These are phyloP conservation scores for Melanotaenia duboulayi DNA, from an alignment of 2,113 vertebrate genomes.

Conservation along the genomic window DNA sequence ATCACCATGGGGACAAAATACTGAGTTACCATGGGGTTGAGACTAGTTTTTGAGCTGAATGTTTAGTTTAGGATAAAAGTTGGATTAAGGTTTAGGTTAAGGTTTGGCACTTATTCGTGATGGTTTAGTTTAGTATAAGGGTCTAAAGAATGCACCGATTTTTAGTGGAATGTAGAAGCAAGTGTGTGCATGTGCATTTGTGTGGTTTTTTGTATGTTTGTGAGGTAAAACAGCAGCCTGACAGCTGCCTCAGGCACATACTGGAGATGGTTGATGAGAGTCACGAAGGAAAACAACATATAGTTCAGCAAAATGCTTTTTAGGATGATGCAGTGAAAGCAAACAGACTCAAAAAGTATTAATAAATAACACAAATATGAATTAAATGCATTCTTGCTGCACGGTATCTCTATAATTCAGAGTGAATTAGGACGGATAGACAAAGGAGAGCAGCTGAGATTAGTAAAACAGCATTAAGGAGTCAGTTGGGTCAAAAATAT, in stretches of 20 bases:
- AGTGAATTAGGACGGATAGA: background rate
- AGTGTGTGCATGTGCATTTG: too few species aligned
- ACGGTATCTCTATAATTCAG: background rate
- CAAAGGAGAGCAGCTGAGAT: conserved; percentile 5
- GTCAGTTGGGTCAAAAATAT: conserved; percentile 36
- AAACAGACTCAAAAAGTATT: conserved; percentile 21
- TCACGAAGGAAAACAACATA: conserved; percentile 67
- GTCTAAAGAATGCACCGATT: background rate
- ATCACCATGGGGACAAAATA: too few species aligned
- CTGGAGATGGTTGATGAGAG: conserved; percentile 60
- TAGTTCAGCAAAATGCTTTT: conserved; percentile 60
- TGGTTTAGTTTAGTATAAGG: background rate
- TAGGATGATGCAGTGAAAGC: conserved; percentile 22
- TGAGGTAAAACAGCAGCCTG: conserved; percentile 39
- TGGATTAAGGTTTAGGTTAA: background rate
- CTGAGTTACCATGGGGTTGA: too few species aligned
- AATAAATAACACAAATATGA: background rate
- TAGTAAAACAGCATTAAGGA: conserved; percentile 42
- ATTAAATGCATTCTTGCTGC: background rate
- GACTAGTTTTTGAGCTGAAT: background rate
- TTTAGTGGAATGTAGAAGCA: background rate
- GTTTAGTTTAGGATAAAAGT: background rate
- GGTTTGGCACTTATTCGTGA: background rate
- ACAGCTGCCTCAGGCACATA: conserved; percentile 69
- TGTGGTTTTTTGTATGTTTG: too few species aligned